Evolutionary conservation across 2,797 vertebrate species (phyloP).

Genomic region (Neoniphon sammara): DNA sequence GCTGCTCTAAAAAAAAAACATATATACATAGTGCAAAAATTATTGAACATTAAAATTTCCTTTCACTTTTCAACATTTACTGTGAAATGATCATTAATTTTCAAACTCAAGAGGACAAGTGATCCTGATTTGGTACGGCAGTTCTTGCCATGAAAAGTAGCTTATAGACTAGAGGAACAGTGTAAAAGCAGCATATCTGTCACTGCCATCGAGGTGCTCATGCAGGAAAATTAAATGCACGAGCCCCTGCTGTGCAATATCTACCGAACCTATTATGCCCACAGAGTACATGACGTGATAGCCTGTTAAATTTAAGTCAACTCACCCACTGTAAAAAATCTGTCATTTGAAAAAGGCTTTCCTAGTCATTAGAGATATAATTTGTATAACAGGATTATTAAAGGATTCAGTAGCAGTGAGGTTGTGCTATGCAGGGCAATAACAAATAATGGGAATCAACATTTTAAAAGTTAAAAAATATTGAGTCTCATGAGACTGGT

Average conservation of each 20-base stretch:
- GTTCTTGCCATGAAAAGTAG: neutral
- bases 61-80: no score
- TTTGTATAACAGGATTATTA: no score
- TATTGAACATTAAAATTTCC: no score
- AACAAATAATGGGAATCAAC: no score
- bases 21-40: no score
- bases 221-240: conserved; percentile 5
- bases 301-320: no score
- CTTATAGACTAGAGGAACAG: neutral
- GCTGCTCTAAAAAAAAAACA: neutral
- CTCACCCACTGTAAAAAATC: neutral
- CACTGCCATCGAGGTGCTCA: neutral
- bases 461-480: neutral
- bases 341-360: conserved; percentile 17
- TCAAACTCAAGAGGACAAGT: no score
- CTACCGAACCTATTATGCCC: neutral
- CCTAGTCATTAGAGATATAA: no score
- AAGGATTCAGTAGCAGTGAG: neutral
- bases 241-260: conserved; percentile 27
- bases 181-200: neutral
- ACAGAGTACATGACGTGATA: neutral
- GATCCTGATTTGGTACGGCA: no score
- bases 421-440: no score
- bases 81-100: no score
- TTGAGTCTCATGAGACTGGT: no score